Percentiles rank a stretch among this genome's conserved stretches.
phyloP scores from a whole-genome alignment of 2,888 invertebrate species.

The Allolobophora icterica region DNA sequence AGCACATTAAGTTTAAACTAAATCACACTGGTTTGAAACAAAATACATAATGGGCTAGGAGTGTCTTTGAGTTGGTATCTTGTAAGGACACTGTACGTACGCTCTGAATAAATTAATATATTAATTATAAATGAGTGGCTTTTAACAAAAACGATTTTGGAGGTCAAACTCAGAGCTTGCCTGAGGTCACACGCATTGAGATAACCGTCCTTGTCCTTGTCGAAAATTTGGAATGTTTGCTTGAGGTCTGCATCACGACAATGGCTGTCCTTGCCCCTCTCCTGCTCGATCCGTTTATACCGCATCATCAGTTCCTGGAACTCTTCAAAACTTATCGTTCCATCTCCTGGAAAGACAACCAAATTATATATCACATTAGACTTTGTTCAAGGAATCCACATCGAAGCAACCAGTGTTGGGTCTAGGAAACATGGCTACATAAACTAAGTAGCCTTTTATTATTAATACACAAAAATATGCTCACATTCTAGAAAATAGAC shows the following conservation, averaged over 20 bases:
- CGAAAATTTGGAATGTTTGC: slow-evolving; percentile 44
- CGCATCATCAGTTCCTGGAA: slow-evolving; percentile 41
- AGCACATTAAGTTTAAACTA: neutral
- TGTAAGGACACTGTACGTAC: neutral
- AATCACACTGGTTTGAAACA: neutral
- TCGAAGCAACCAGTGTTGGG: too few species aligned
- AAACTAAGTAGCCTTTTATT: too few species aligned
- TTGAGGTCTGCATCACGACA: slow-evolving; percentile 24
- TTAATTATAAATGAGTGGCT: neutral
- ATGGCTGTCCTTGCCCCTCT: neutral
- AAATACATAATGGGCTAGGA: neutral
- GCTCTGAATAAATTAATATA: neutral
- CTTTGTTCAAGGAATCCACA: too few species aligned
- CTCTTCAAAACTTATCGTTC: slow-evolving; percentile 42
- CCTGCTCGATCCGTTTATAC: slow-evolving; percentile 5
- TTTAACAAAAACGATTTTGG: neutral
- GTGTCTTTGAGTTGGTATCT: neutral
- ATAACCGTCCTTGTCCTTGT: slow-evolving; percentile 44
- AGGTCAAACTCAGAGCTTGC: neutral
- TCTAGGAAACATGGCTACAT: too few species aligned
- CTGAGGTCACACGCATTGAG: slow-evolving; percentile 41
- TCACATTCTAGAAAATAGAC: too few species aligned
- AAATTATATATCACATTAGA: too few species aligned
- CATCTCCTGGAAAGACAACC: slow-evolving; percentile 35
- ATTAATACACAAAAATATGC: too few species aligned